Evolutionary conservation across 1,140 invertebrate species (phyloP), one percentile per base, ranked within the genome.

Genomic region (Brevipalpus yothersi): DNA sequence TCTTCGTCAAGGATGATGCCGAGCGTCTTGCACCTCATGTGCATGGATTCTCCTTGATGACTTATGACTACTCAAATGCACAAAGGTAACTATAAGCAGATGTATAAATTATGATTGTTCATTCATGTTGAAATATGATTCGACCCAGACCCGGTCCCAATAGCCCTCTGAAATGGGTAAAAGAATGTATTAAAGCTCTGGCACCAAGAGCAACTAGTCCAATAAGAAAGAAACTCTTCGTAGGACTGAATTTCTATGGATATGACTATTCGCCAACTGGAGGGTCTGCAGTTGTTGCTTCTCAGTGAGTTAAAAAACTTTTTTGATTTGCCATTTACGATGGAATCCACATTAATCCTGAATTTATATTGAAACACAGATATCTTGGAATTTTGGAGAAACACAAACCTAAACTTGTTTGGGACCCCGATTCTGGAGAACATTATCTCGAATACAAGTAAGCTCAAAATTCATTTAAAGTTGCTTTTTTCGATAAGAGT

Each of bases 241-340:
- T 92, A 60, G 91, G 91, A 8, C 68, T 94, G 2, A 95, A 94
- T 73, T 90, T 93, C 72, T 95, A 94, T 75, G 90, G 91, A 21
- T 54, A 63, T 69, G 82, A 85, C 66, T 92, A 84, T 67, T 82
- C 80, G 1, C 75, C 79, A 1, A 78, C 80, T 63, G 83, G 82
- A 19, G 81, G 81, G 8, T 81, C 81, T 41, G 78, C 87, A 2
- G 82, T 93, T 64, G 69, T 91, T 19, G 83, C 80, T 11, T 74
- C 77, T 40, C 79, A 86, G 66, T 92, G 82, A 72, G 74, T 88
- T 47, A 3, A 7, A 47, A 19, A 3, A 47, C 45, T 47, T 31
- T 31, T 31, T 31, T 2, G 31, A 31, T 31, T 5, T 31, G 31
- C 5, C 31, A 31, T 31, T 2, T 31, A n/a, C 21, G 31, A 0